Evolutionary conservation across 2,113 vertebrate species (phyloP).

Genomic region (Neotragus pygmaeus): DNA sequence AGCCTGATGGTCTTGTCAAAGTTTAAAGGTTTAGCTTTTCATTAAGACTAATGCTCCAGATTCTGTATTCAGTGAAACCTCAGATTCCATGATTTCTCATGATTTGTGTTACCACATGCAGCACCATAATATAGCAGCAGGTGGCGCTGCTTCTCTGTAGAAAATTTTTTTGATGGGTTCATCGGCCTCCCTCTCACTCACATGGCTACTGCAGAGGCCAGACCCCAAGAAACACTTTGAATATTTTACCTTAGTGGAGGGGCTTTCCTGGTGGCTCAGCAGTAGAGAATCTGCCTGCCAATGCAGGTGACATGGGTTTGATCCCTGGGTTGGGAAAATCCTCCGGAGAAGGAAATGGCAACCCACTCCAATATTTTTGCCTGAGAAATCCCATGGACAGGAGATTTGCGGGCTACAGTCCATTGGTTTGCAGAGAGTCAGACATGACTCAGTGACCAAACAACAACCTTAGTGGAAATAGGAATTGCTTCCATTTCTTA

Average conservation of each 20-base stretch:
- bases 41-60: background rate
- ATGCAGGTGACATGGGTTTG: background rate
- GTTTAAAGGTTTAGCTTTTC: background rate
- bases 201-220: background rate
- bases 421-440: background rate
- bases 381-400: background rate
- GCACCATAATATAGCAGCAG: conserved; percentile 17
- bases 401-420: background rate
- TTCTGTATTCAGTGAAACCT: background rate
- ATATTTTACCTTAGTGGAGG: background rate
- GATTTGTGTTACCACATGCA: background rate
- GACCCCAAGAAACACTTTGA: background rate
- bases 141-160: conserved; percentile 64
- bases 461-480: background rate
- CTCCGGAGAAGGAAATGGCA: background rate
- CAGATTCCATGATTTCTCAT: background rate
- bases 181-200: fast-evolving
- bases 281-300: background rate
- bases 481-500: background rate
- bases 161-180: background rate
- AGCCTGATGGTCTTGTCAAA: background rate
- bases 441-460: background rate
- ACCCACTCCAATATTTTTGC: background rate
- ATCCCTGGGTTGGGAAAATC: background rate
- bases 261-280: background rate